These are phyloP conservation scores for Ceyx cyanopectus DNA, from an alignment of 2,113 vertebrate genomes.

Conservation along the genomic window DNA sequence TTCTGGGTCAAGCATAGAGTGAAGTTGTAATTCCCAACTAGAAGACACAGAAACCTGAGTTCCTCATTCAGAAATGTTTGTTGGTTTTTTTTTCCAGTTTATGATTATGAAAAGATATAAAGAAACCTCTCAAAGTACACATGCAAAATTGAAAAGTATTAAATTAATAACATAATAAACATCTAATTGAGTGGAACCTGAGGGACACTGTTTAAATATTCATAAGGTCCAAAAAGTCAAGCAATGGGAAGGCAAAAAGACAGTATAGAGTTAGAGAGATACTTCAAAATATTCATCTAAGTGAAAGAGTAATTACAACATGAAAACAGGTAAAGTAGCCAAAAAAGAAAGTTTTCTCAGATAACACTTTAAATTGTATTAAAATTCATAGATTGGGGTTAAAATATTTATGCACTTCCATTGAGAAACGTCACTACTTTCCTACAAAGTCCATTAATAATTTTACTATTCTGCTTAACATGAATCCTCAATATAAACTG, in stretches of 20 bases:
- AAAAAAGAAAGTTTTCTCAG: neutral
- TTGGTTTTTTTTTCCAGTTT: neutral
- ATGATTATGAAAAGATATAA: neutral
- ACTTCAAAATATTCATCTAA: neutral
- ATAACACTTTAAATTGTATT: neutral
- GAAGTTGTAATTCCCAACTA: neutral
- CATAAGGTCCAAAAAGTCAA: neutral
- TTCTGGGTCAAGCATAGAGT: neutral
- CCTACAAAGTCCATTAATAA: neutral
- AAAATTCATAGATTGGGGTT: neutral
- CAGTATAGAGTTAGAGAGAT: neutral
- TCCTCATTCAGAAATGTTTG: neutral
- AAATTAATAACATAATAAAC: neutral
- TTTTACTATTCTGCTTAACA: neutral
- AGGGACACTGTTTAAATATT: neutral
- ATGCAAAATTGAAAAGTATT: neutral
- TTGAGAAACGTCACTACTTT: neutral
- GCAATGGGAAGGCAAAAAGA: neutral
- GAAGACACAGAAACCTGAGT: neutral
- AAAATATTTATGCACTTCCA: neutral
- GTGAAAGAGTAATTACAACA: neutral
- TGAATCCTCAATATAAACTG: neutral
- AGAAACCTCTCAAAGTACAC: neutral
- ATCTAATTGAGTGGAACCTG: neutral
- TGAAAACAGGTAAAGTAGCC: neutral